Percentiles rank a stretch among this genome's conserved stretches.
phyloP scores from a whole-genome alignment of 2,888 invertebrate genomes.

The Latrodectus hesperus region DNA sequence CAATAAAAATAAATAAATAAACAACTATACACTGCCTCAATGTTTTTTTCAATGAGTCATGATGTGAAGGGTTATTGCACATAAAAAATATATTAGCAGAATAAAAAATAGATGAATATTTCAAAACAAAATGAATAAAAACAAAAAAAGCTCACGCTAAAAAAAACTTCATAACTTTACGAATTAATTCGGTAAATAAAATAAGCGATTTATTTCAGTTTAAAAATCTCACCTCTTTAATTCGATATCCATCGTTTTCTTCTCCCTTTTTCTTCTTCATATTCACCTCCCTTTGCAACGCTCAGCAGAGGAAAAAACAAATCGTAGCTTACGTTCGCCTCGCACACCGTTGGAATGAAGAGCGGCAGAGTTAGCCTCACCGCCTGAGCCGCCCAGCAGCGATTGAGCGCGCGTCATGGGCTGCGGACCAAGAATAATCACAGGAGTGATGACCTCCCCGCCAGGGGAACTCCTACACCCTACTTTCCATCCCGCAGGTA shows the following conservation, averaged over 20 bases:
- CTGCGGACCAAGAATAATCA: constrained; percentile 14
- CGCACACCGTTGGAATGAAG: background rate
- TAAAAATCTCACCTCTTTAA: constrained; percentile 43
- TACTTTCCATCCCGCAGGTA: background rate
- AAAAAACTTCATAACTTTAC: no score
- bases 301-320: background rate
- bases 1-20: no score
- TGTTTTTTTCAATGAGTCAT: no score
- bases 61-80: no score
- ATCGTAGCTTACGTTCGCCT: background rate
- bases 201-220: background rate
- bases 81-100: no score
- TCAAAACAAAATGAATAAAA: no score
- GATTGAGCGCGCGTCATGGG: constrained; percentile 12
- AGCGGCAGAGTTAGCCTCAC: background rate
- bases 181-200: no score
- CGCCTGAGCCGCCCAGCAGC: background rate
- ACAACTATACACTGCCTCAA: no score
- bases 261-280: constrained; percentile 52
- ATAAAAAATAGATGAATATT: no score
- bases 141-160: no score
- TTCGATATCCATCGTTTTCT: constrained; percentile 59
- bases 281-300: constrained; percentile 19
- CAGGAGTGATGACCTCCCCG: constrained; percentile 60
- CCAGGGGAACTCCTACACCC: constrained; percentile 50